Conservation (phyloP, 2,888 invertebrate genomes). For the Acanthococcus lagerstroemiae region DNA sequence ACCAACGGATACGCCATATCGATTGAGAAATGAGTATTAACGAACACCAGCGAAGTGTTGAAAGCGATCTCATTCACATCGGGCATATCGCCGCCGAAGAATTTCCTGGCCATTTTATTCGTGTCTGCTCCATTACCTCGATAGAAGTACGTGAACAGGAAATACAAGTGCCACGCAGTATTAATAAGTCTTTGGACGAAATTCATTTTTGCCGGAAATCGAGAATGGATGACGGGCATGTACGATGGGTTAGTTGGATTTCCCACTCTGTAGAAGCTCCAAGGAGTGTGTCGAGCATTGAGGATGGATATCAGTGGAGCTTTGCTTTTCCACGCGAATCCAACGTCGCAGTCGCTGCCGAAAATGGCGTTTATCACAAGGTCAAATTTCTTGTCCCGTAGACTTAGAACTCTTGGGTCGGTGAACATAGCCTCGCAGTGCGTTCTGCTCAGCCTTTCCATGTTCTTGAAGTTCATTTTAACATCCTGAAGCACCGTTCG, state of each 20-base stretch:
- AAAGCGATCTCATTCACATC: slow-evolving; percentile 34
- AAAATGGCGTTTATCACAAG: slow-evolving; percentile 32
- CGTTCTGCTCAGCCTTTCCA: slow-evolving; percentile 16
- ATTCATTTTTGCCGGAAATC: slow-evolving; percentile 26
- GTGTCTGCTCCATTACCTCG: slow-evolving; percentile 31
- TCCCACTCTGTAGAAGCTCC: slow-evolving; percentile 34
- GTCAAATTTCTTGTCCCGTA: slow-evolving; percentile 33
- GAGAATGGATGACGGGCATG: slow-evolving; percentile 33
- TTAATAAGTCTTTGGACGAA: slow-evolving; percentile 33
- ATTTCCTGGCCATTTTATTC: slow-evolving; percentile 27
- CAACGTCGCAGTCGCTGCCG: slow-evolving; percentile 32
- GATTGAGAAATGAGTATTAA: slow-evolving; percentile 48
- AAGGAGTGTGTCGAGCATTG: slow-evolving; percentile 27
- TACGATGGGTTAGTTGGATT: slow-evolving; percentile 35
- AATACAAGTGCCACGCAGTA: slow-evolving; percentile 28
- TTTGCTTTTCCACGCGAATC: slow-evolving; percentile 30
- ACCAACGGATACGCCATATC: slow-evolving; percentile 45
- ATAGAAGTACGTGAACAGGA: slow-evolving; percentile 6
- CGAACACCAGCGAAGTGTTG: slow-evolving; percentile 44
- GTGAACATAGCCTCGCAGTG: slow-evolving; percentile 30
- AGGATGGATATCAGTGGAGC: slow-evolving; percentile 29
- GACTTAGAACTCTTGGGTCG: slow-evolving; percentile 31
- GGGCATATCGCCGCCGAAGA: slow-evolving; percentile 33
- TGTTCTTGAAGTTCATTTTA: slow-evolving; percentile 18
- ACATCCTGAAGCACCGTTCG: slow-evolving; percentile 8